Conservation (phyloP, 2,113 vertebrate genomes). For the Abramis brama region DNA sequence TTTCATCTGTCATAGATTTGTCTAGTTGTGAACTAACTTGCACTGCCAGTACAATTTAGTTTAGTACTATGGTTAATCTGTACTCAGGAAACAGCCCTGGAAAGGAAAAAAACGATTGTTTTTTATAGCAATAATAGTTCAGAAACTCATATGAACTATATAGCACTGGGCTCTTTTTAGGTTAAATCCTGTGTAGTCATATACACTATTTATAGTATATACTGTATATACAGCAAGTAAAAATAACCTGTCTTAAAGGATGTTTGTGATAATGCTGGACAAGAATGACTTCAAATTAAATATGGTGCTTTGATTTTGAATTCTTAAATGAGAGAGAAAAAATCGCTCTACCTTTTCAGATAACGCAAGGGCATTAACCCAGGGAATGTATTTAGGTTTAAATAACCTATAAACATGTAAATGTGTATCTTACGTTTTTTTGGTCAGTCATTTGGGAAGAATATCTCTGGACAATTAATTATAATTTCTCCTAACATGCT, state of each 20-base stretch:
- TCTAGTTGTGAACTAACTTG: constrained; percentile 32
- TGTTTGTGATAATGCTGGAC: constrained; percentile 48
- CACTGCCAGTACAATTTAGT: constrained; percentile 23
- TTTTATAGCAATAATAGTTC: constrained; percentile 34
- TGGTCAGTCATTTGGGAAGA: background rate
- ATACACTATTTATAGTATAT: background rate
- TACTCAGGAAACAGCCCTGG: background rate
- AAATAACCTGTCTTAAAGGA: background rate
- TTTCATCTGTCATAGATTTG: background rate
- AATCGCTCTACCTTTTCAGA: background rate
- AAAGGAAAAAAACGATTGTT: background rate
- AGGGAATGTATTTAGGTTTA: constrained; percentile 50
- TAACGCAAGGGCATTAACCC: constrained; percentile 26
- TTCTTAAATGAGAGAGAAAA: background rate
- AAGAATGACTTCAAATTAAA: background rate
- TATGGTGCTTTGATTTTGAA: constrained; percentile 10
- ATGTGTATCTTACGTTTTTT: background rate
- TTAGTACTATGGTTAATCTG: background rate
- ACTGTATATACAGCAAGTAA: constrained; percentile 1
- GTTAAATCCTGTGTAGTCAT: constrained; percentile 34
- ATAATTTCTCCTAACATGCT: background rate
- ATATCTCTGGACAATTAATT: background rate
- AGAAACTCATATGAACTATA: background rate
- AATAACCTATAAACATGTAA: background rate
- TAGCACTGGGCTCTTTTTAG: background rate